Evolutionary conservation across 1,140 invertebrate genomes (phyloP), one percentile per base, ranked within the genome.

Genomic region (Magallana gigas): DNA sequence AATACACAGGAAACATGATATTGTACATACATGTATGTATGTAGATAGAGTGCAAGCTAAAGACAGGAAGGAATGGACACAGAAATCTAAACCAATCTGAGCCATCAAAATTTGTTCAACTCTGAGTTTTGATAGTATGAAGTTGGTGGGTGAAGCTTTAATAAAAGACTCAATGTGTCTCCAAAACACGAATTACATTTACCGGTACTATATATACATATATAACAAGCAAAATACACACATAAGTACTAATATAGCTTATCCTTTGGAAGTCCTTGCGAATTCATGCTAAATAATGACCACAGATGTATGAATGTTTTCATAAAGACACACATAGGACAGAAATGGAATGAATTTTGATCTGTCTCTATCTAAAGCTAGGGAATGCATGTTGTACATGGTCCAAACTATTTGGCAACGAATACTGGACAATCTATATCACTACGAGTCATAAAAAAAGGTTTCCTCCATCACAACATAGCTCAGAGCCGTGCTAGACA

Each of bases 361-460:
- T 76, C 68, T 76, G 18, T 76, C 18, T 76, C 68, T 76, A 76
- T 29, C 36, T 48, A 76, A 76, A 76, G 18, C 23, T 76, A 76
- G 68, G 60, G 68, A 76, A 76, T 76, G 68, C 68, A 76, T 76
- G 23, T 29, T 76, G 68, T 76, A 76, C 68, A 76, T 76, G 68
- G 68, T 76, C 68, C 68, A 76, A 76, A 76, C 68, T 76, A 76
- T 76, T 76, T 76, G 68, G 68, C 68, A 76, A 76, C 23, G 68
- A 76, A 76, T 76, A 76, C 68, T 76, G 68, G 36, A 76, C 23
- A 76, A 29, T 29, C 68, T 76, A 76, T 64, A 76, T 64, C 60
- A 48, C 68, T 76, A 76, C 60, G 36, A 8, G 23, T 76, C 68
- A 76, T 76, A 76, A 23, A 76, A 76, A 76, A 76, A 76, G 9